Conservation (phyloP, 2,888 invertebrate genomes). For the Masnerella sp. region DNA sequence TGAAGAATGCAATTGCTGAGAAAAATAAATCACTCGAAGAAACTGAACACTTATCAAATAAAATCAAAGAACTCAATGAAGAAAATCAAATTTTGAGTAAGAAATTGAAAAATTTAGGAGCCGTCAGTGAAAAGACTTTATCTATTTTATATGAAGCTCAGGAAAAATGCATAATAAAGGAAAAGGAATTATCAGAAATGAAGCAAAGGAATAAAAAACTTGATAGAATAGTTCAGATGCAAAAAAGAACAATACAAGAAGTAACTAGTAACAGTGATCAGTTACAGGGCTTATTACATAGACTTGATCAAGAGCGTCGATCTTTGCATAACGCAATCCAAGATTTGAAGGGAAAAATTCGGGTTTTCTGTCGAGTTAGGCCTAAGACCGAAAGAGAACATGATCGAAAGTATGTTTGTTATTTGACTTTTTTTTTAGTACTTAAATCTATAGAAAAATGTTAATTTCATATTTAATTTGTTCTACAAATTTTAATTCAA, state of each 20-base stretch:
- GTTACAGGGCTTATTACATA: slow-evolving; percentile 79
- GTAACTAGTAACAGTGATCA: slow-evolving; percentile 76
- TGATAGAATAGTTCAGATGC: slow-evolving; percentile 66
- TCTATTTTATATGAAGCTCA: slow-evolving; percentile 76
- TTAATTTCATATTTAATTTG: too few relatives aligned
- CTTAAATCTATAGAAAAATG: too few relatives aligned
- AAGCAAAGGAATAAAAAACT: slow-evolving; percentile 66
- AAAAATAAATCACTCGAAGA: slow-evolving; percentile 80
- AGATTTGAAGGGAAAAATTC: slow-evolving; percentile 88
- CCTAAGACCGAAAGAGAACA: slow-evolving; percentile 83
- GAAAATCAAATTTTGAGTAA: slow-evolving; percentile 65
- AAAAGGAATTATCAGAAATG: slow-evolving; percentile 63
- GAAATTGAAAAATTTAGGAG: slow-evolving; percentile 77
- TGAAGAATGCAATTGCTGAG: slow-evolving; percentile 64
- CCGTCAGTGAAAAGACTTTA: slow-evolving; percentile 71
- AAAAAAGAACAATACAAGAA: slow-evolving; percentile 59
- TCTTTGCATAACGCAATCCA: slow-evolving; percentile 85
- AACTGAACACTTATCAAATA: slow-evolving; percentile 65
- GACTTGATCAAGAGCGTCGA: slow-evolving; percentile 80
- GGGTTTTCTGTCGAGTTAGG: slow-evolving; percentile 88
- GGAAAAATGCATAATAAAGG: slow-evolving; percentile 78
- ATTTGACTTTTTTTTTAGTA: too few relatives aligned
- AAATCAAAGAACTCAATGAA: slow-evolving; percentile 79
- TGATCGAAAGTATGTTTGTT: slow-evolving; percentile 76
- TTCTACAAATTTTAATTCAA: not conserved